A percentile compares a stretch with the other conserved stretches of the same genome.
Conservation (phyloP, 1,140 invertebrate genomes). For the Medauroidea extradentata region DNA sequence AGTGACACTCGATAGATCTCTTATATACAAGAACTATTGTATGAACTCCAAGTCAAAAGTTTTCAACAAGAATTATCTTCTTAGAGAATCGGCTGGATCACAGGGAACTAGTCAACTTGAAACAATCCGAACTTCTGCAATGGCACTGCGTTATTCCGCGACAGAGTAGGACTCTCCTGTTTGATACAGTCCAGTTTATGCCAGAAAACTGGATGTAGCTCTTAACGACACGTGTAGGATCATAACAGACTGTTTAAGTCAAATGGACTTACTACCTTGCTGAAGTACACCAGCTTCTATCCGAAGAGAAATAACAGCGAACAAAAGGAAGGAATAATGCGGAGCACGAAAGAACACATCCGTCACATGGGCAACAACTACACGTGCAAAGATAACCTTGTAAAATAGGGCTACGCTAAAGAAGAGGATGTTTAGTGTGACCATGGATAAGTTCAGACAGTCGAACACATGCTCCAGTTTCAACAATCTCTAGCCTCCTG, state of each 20-base stretch:
- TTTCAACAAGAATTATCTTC: conserved; percentile 1
- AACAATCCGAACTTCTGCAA: conserved; percentile 2
- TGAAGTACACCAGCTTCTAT: too few relatives aligned
- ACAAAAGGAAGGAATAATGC: too few relatives aligned
- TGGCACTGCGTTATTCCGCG: conserved; percentile 14
- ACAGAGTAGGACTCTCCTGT: conserved; percentile 13
- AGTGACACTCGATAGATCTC: background rate
- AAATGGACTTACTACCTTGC: too few relatives aligned
- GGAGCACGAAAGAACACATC: too few relatives aligned
- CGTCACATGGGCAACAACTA: too few relatives aligned
- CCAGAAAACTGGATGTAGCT: background rate
- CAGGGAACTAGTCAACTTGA: background rate
- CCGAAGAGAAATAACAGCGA: too few relatives aligned
- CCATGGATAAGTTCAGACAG: too few relatives aligned
- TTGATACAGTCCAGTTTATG: background rate
- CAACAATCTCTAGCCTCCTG: too few relatives aligned
- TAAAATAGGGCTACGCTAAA: too few relatives aligned
- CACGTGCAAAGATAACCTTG: too few relatives aligned
- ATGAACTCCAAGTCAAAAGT: background rate
- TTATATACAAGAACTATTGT: background rate
- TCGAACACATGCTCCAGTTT: too few relatives aligned
- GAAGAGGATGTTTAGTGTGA: too few relatives aligned
- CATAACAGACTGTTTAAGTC: conserved; percentile 6
- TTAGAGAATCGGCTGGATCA: conserved; percentile 3
- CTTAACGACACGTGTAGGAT: background rate